Evolutionary conservation across 2,113 vertebrate species (phyloP), one percentile per base, ranked within the genome.

Genomic region (Motacilla tschutschensis): DNA sequence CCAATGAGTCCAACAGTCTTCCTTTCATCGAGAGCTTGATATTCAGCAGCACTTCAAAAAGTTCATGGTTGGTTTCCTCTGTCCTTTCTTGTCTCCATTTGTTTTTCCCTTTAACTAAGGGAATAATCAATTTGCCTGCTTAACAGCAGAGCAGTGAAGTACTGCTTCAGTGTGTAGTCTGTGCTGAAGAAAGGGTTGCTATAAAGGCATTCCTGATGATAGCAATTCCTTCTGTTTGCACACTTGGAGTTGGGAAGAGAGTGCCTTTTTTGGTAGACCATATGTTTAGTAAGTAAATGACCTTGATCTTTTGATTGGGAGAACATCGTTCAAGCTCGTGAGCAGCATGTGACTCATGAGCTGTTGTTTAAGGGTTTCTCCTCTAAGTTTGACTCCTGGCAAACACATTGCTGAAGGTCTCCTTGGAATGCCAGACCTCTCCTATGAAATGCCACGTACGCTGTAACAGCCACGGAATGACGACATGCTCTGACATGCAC

Each of bases 251-350:
- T 74, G 57, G 84, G 73, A 90, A 79, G 28, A 55, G 66, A 67
- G 44, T 53, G 84, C 35, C 84, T 92, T 93, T 92, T 94, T 78
- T 90, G 79, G 86, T 41, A 80, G 69, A 83, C 76, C 72, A 67
- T 91, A 91, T 91, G 86, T 88, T 90, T 69, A 57, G 58, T 62
- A 60, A 87, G 48, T 29, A 35, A 87, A 77, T 76, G 83, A 88
- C 74, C 87, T 78, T 86, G 84, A 79, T 54, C 64, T 82, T 80
- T 88, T 71, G 51, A 28, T 40, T 46, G 58, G 53, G 43, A 88
- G 78, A 83, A 47, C 31, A 38, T 82, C 0, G 0, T 76, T 88
- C 20, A 65, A 54, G 48, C 55, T 74, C 21, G 18, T 50, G 86
- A 92, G 83, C n/a, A 67, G 60, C 64, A 16, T 57, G 72, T 73